Conservation (phyloP, 2,797 vertebrate genomes). For the Macropus fuliginosus region DNA sequence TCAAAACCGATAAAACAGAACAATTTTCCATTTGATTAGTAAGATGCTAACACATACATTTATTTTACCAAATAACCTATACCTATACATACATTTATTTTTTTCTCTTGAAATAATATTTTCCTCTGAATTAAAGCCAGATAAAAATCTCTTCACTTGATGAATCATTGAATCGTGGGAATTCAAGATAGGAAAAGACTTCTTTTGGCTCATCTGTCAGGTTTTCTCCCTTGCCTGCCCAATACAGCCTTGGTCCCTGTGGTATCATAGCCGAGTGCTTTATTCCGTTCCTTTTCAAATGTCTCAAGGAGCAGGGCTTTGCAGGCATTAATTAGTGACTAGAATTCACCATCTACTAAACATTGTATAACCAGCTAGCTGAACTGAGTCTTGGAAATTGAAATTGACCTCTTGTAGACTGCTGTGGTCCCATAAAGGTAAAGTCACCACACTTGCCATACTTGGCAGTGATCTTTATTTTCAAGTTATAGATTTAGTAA, state of each 20-base stretch:
- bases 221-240: neutral
- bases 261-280: constrained; percentile 48
- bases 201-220: constrained; percentile 6
- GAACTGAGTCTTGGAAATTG: constrained; percentile 71
- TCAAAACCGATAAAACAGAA: constrained; percentile 84
- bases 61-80: constrained; percentile 65
- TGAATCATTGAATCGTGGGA: constrained; percentile 48
- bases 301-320: constrained; percentile 58
- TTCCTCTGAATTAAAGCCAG: constrained; percentile 59
- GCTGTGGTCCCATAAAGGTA: constrained; percentile 60
- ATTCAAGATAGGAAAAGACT: neutral
- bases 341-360: constrained; percentile 68
- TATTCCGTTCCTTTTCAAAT: constrained; percentile 71
- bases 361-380: constrained; percentile 44
- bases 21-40: constrained; percentile 85
- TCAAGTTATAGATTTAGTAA: constrained; percentile 59
- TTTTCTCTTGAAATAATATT: constrained; percentile 73
- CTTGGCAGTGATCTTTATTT: constrained; percentile 41
- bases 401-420: constrained; percentile 44
- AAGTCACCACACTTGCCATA: constrained; percentile 2
- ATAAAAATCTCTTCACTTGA: constrained; percentile 60
- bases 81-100: neutral
- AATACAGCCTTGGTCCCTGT: neutral
- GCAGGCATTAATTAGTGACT: constrained; percentile 72
- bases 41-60: constrained; percentile 74